Evolutionary conservation across 2,888 invertebrate genomes (phyloP), one percentile per base, ranked within the genome.

Genomic region (Drosophila yooni): DNA sequence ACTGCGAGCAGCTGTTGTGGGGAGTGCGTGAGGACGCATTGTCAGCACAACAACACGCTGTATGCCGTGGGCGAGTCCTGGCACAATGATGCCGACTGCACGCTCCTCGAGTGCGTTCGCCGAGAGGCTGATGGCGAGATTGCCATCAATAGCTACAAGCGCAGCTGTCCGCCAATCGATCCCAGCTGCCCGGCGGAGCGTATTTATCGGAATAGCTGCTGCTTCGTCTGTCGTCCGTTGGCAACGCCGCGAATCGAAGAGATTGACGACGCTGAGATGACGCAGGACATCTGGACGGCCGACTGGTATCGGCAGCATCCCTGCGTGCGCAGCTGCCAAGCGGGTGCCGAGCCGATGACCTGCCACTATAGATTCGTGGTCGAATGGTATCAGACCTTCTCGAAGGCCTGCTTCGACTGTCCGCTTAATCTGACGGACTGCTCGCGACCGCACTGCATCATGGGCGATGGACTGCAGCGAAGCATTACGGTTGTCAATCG

Each of bases 381-480:
- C 3, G 98, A 98, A 92, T 96, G 96, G 95, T 98, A 97, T 92
- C 95, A 96, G 81, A 96, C 97, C 0, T 95, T 97, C 94, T 97
- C 97, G 91, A 98, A 98, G 92, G 98, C 98, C 0, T 98, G 98
- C 88, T 97, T 95, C 89, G 94, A 96, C 83, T 98, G 98, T 91
- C 98, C 98, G 0, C 94, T 94, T 69, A 96, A 96, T 91, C 81
- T 93, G 1, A 95, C 95, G 0, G 97, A 98, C 91, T 98, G 98
- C 90, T 93, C 93, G 53, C 94, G 96, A 59, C 95, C 95, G 0
- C 96, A 98, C 91, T 98, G 98, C 91, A 95, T 98, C 70, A 94
- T 97, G 0, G 97, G 95, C 1, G 97, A 98, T 92, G 98, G 98
- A 0, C 94, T 96, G 50, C 95, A 95, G 68, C 94, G 98, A 74